Evolutionary conservation across 2,797 vertebrate genomes (phyloP), one percentile per base, ranked within the genome.

Genomic region (Sus cebifrons): DNA sequence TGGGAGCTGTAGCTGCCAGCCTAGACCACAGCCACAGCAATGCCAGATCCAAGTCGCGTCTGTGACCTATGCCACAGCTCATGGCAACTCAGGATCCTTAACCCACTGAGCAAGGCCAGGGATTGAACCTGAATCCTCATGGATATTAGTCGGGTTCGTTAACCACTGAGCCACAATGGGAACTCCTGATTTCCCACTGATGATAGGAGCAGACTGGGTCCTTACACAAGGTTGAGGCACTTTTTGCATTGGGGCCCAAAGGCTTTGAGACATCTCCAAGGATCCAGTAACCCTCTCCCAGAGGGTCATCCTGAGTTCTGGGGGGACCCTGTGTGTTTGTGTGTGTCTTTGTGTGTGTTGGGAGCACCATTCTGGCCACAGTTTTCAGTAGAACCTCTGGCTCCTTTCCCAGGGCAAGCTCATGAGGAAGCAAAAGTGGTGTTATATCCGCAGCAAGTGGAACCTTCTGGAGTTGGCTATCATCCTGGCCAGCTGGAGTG

Each of bases 401-500:
- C 25, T 97, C 73, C 71, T 95, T 97, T 98, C 79, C 52, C 98
- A 99, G 99, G 99, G 99, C 71, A 99, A 99, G 97, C 97, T 99
- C 82, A 98, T 99, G 97, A 99, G 98, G 98, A 98, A 98, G 95
- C 98, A 99, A 97, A 99, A 98, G 97, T 99, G 99, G 99, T 89
- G 97, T 89, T 99, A 99, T 96, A 99, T 99, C 98, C 98, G 98
- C 40, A 99, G 98, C 97, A 99, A 99, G 97, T 99, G 99, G 99
- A 99, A 99, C 96, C 98, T 99, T 94, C 98, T 99, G 4, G 99
- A 99, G 96, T 21, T 99, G 86, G 98, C 98, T 9, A 99, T 99
- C 88, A 99, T 99, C 95, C 40, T 99, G 91, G 98, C 99, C 54
- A 99, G 99, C 98, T 99, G 99, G 99, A 99, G 99, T 0, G 99